Conservation (phyloP, 2,113 vertebrate species). For the Progne subis region DNA sequence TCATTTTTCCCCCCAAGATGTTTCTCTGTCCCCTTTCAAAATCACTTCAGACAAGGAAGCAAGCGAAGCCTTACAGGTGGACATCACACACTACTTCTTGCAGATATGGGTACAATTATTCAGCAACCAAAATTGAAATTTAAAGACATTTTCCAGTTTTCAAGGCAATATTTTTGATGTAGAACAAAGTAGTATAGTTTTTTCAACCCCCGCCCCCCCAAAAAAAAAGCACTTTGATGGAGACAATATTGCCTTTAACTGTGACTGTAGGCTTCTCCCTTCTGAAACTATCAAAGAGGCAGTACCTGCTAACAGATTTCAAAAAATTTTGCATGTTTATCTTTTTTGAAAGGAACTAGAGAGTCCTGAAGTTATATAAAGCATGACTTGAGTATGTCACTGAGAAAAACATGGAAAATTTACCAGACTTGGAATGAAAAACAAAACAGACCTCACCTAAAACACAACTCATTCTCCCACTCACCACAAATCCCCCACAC, state of each 20-base stretch:
- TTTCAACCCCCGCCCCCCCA: not conserved
- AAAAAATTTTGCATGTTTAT: not conserved
- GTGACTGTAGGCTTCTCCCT: not conserved
- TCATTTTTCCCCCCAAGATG: rapidly evolving
- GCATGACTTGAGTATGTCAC: not conserved
- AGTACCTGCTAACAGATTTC: not conserved
- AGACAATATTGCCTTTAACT: not conserved
- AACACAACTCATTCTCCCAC: not conserved
- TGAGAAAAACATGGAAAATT: not conserved
- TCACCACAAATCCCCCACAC: not conserved
- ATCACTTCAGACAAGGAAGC: not conserved
- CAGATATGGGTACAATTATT: not conserved
- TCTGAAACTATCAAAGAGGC: not conserved
- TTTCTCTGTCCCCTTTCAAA: not conserved
- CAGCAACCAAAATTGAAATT: not conserved
- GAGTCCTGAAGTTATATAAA: not conserved
- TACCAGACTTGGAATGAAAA: not conserved
- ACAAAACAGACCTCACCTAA: not conserved
- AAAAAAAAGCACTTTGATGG: not conserved
- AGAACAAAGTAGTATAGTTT: not conserved
- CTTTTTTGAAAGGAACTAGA: not conserved
- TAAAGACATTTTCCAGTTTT: not conserved
- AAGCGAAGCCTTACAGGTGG: not conserved
- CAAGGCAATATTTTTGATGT: not conserved
- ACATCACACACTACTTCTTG: not conserved